Conservation (phyloP, 2,113 vertebrate species). For the Bubalus kerabau region DNA sequence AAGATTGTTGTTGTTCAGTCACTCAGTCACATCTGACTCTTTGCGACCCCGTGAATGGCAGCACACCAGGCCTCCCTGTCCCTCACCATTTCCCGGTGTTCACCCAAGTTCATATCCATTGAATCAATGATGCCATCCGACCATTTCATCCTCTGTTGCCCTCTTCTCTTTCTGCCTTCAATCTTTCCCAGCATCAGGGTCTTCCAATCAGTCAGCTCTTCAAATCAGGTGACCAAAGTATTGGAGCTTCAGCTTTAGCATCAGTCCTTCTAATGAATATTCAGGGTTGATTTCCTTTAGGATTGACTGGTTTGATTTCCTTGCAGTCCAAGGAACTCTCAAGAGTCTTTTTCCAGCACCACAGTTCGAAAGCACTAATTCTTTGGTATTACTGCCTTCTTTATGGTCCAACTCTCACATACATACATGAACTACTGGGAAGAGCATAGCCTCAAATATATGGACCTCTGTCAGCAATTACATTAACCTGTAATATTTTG, state of each 20-base stretch:
- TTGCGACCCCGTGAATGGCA: background rate
- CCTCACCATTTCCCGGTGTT: background rate
- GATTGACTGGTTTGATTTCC: background rate
- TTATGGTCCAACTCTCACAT: background rate
- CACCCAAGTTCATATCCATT: background rate
- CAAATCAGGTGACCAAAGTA: background rate
- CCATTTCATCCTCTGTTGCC: background rate
- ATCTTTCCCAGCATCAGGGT: background rate
- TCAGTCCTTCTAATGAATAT: background rate
- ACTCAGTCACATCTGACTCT: background rate
- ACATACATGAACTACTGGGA: background rate
- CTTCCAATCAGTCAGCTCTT: background rate
- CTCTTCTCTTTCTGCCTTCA: background rate
- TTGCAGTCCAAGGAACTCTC: background rate
- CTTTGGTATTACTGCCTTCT: background rate
- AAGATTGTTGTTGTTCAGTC: background rate
- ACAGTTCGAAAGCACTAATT: background rate
- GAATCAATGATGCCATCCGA: background rate
- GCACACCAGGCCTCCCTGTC: background rate
- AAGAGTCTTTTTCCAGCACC: background rate
- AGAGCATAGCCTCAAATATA: background rate
- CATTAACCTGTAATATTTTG: background rate
- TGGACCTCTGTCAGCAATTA: background rate
- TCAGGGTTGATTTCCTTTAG: background rate
- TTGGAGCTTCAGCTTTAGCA: background rate